Evolutionary conservation across 2,113 vertebrate species (phyloP).

Genomic region (Misgurnus anguillicaudatus): DNA sequence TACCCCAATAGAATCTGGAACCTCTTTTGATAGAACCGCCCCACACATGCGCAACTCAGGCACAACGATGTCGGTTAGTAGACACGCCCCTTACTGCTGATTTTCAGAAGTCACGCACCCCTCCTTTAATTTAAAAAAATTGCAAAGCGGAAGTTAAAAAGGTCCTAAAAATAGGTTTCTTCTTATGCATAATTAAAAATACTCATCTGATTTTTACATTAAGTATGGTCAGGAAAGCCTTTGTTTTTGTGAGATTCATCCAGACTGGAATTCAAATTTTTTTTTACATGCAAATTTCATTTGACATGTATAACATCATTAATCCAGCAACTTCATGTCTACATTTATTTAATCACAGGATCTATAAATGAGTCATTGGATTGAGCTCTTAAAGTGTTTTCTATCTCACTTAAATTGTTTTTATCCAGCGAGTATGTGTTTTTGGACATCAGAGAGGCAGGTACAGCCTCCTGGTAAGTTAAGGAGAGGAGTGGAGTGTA

Average conservation of each 20-base stretch:
- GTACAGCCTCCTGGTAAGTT: slow-evolving; percentile 57
- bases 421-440: neutral
- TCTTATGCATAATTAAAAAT: neutral
- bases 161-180: neutral
- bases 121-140: neutral
- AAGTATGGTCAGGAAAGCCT: neutral
- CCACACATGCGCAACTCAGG: no score
- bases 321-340: neutral
- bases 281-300: neutral
- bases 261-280: neutral
- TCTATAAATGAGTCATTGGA: neutral
- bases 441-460: slow-evolving; percentile 45
- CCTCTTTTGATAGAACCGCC: no score
- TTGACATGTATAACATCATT: neutral
- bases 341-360: neutral
- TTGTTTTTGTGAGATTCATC: neutral
- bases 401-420: slow-evolving; percentile 15
- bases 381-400: neutral
- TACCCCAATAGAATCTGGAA: no score
- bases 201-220: neutral
- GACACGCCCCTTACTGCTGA: no score
- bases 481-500: slow-evolving; percentile 49
- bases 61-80: no score
- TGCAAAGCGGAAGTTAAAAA: neutral
- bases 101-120: no score